These are phyloP conservation scores for Araneus ventricosus DNA, from an alignment of 1,140 invertebrate genomes.

Conservation along the genomic window DNA sequence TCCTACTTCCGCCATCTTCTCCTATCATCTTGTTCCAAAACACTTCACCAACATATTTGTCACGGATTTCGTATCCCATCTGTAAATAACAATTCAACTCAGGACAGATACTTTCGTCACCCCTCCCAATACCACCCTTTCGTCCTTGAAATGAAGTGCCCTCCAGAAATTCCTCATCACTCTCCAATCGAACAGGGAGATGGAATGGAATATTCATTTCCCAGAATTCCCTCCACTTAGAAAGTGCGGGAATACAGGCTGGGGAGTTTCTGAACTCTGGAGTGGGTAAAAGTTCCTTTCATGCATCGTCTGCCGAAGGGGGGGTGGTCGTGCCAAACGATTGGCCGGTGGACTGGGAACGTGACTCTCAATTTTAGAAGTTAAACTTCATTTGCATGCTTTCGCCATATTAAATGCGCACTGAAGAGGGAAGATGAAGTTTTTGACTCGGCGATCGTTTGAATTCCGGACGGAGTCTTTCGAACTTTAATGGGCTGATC, in stretches of 20 bases:
- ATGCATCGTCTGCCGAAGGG: neutral
- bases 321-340: neutral
- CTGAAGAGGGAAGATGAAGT: neutral
- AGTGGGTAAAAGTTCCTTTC: neutral
- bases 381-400: neutral
- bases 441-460: neutral
- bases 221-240: neutral
- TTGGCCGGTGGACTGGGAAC: neutral
- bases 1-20: neutral
- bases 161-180: neutral
- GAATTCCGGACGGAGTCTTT: neutral
- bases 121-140: neutral
- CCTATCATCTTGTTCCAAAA: neutral
- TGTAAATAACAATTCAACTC: neutral
- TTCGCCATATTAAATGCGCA: neutral
- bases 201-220: slow-evolving; percentile 3
- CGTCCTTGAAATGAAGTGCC: neutral
- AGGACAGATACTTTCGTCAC: neutral
- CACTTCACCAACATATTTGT: neutral
- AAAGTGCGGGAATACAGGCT: neutral
- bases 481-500: neutral
- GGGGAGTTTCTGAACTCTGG: neutral
- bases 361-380: neutral
- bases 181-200: neutral
- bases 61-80: neutral